A percentile compares a stretch with the other conserved stretches of the same genome.
Evolutionary conservation across 1,140 invertebrate genomes (phyloP).

Genomic region (Drosophila kanapiae): DNA sequence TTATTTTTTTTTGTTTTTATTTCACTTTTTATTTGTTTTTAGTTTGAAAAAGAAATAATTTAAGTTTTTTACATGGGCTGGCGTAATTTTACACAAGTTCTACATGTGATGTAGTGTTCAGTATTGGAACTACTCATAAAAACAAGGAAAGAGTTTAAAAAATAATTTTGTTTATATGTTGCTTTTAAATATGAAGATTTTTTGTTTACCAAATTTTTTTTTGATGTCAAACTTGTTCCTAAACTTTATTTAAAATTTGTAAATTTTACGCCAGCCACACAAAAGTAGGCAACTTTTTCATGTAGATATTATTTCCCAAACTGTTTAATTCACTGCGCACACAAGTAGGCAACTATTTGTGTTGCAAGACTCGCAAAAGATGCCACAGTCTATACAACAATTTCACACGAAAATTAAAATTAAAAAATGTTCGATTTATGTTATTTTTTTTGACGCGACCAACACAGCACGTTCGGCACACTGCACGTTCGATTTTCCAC

Average conservation of each 20-base stretch:
- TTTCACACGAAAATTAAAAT: neutral
- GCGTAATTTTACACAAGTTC: constrained; percentile 12
- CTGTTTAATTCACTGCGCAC: neutral
- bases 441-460: constrained; percentile 38
- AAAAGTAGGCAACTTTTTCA: constrained; percentile 19
- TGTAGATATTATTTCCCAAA: no score
- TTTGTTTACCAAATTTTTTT: neutral
- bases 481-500: constrained; percentile 78
- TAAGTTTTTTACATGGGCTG: neutral
- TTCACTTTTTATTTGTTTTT: neutral
- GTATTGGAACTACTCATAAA: neutral
- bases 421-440: constrained; percentile 8
- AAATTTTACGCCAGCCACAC: neutral
- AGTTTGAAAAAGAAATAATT: neutral
- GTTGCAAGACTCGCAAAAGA: constrained; percentile 12
- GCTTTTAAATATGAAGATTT: neutral
- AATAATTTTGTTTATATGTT: neutral
- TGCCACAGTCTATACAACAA: constrained; percentile 18
- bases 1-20: no score
- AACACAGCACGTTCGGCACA: constrained; percentile 69
- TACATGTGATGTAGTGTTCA: neutral
- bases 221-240: no score
- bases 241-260: neutral
- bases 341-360: constrained; percentile 39
- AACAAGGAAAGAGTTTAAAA: neutral